These are phyloP conservation scores for Cataglyphis albicans DNA, from an alignment of 2,888 invertebrate species.

Conservation along the genomic window DNA sequence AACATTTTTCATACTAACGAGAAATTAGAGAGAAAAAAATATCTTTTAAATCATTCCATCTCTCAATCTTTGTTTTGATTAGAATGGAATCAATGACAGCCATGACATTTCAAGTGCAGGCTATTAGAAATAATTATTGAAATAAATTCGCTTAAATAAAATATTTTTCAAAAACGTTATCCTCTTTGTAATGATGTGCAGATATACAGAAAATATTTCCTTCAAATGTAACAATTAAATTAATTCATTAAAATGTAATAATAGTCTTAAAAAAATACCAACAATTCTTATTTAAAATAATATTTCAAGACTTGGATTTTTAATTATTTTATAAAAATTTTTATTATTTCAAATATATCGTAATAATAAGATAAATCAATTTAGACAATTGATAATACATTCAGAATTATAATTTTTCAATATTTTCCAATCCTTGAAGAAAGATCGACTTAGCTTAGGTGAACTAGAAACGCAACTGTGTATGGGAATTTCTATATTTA, in stretches of 20 bases:
- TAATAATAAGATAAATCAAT: not conserved
- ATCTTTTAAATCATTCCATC: not conserved
- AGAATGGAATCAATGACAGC: not conserved
- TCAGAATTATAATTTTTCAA: slow-evolving; percentile 15
- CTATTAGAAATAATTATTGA: not conserved
- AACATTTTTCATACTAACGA: not conserved
- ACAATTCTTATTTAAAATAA: not conserved
- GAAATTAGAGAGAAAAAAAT: not conserved
- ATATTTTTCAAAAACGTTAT: not conserved
- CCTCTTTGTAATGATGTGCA: no score
- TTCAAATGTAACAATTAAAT: not conserved
- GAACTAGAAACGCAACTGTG: slow-evolving; percentile 41
- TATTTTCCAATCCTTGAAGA: not conserved
- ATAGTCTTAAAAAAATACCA: not conserved
- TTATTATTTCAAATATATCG: not conserved
- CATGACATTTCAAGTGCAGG: not conserved
- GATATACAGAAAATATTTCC: no score
- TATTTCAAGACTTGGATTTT: not conserved
- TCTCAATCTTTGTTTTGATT: not conserved
- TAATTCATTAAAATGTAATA: not conserved
- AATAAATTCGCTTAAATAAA: not conserved
- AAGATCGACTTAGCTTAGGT: not conserved
- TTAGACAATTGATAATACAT: not conserved
- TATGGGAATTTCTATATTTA: slow-evolving; percentile 55
- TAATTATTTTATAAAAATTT: not conserved